Base-by-base conservation (phyloP, 2,888 invertebrate species). In the Lobophora halterata region DNA sequence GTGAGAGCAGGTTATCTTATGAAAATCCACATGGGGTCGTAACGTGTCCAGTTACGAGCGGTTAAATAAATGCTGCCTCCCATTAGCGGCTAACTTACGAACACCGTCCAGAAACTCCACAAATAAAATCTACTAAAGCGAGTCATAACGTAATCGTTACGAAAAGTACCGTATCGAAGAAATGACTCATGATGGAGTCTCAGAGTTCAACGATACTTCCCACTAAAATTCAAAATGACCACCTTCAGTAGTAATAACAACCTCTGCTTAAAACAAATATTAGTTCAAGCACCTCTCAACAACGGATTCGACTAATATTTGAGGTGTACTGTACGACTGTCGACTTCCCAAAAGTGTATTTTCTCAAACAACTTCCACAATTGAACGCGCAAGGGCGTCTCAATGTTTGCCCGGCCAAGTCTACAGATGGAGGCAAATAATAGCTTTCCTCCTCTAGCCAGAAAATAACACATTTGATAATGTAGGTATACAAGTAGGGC, bases 301-400 rank as follows among this genome's bases (percentile, higher is more conserved):
- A n/a, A 74, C 78, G 73, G 79, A 83, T 81, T 83, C 79, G 59
- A 71, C 73, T 57, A 86, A 86, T 86, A 85, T 86, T 86, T 86
- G 78, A 43, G 17, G 21, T 32, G 37, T 76, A 61, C 61, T 68
- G 68, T 66, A 68, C 77, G 72, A 75, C 71, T 80, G 74, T 37
- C 33, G 40, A 37, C 75, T 78, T 78, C 76, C 74, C 76, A 74
- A 76, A 76, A 77, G 76, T 75, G 71, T 82, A 79, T 82, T 81
- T 82, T 83, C 79, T 76, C 65, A 81, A 82, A 82, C 80, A 74
- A 74, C 71, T 67, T 77, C 77, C 68, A 79, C 71, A 74, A 79
- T 79, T 79, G 71, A 63, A 73, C 72, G 69, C 71, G 64, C 55
- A 70, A 66, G 69, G 75, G 71, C 69, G 74, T 74, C 75, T 69